Evolutionary conservation across 2,113 vertebrate species (phyloP).

Genomic region (Microcebus jonahi): DNA sequence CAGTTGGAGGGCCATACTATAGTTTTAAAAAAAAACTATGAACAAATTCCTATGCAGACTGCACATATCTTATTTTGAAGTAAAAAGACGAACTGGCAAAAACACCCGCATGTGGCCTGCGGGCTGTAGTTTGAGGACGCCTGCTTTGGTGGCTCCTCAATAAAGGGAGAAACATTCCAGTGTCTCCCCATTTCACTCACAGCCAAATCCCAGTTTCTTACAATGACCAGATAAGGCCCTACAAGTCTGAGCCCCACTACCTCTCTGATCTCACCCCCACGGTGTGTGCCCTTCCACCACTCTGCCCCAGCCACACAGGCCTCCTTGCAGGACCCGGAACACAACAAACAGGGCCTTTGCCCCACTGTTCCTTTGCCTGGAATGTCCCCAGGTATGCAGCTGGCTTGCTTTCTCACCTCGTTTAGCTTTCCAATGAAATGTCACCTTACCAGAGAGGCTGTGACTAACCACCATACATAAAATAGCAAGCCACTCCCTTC

Average conservation of each 20-base stretch:
- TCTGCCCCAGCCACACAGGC: neutral
- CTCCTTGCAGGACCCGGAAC: neutral
- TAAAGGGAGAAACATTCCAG: neutral
- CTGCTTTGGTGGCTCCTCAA: neutral
- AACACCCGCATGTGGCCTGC: no score
- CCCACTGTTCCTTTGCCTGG: neutral
- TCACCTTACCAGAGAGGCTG: neutral
- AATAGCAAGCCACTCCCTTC: neutral
- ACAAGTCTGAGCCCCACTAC: neutral
- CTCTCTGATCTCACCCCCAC: neutral
- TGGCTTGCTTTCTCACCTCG: neutral
- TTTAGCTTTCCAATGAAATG: neutral
- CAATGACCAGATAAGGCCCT: neutral
- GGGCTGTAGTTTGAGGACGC: no score
- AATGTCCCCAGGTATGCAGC: neutral
- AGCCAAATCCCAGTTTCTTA: neutral
- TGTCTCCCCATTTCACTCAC: neutral
- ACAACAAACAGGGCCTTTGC: neutral
- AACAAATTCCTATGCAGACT: no score
- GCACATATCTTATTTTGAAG: no score
- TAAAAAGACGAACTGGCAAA: no score
- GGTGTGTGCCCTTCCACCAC: neutral
- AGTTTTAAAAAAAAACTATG: no score
- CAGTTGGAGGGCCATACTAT: no score
- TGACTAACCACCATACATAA: neutral